Evolutionary conservation across 2,797 vertebrate genomes (phyloP).

Genomic region (Nyctibius grandis): DNA sequence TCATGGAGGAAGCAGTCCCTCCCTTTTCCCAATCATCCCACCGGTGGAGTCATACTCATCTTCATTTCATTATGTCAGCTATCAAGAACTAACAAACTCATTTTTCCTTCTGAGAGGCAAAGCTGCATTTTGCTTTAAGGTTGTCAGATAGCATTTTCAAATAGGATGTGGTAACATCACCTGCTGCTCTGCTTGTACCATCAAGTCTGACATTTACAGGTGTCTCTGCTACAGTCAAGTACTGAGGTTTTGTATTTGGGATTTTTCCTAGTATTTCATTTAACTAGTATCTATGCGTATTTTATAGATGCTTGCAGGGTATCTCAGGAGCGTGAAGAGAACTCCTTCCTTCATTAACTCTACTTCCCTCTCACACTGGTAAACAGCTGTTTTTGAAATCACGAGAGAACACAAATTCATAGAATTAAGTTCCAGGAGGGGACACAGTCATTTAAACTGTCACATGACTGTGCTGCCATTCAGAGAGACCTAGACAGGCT

Average conservation of each 20-base stretch:
- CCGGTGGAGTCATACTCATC: not conserved
- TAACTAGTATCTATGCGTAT: not conserved
- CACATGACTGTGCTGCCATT: no score
- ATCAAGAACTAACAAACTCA: not conserved
- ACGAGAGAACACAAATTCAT: not conserved
- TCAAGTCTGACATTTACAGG: not conserved
- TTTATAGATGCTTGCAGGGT: not conserved
- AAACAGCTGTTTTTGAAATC: slow-evolving; percentile 11
- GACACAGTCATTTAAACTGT: not conserved
- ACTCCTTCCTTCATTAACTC: not conserved
- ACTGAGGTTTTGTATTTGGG: not conserved
- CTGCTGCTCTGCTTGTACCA: not conserved
- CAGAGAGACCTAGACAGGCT: no score
- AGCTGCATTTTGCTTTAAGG: not conserved
- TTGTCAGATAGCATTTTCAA: not conserved
- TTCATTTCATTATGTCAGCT: not conserved
- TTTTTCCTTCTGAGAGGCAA: not conserved
- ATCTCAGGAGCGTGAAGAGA: not conserved
- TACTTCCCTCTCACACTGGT: not conserved
- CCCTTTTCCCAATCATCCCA: not conserved
- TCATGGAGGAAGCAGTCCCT: not conserved
- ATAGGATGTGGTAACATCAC: not conserved
- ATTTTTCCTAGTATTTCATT: not conserved
- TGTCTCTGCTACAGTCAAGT: not conserved
- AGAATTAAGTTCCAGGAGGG: not conserved